These are phyloP conservation scores for Acanthisitta chloris DNA, from an alignment of 2,113 vertebrate species.

Conservation along the genomic window DNA sequence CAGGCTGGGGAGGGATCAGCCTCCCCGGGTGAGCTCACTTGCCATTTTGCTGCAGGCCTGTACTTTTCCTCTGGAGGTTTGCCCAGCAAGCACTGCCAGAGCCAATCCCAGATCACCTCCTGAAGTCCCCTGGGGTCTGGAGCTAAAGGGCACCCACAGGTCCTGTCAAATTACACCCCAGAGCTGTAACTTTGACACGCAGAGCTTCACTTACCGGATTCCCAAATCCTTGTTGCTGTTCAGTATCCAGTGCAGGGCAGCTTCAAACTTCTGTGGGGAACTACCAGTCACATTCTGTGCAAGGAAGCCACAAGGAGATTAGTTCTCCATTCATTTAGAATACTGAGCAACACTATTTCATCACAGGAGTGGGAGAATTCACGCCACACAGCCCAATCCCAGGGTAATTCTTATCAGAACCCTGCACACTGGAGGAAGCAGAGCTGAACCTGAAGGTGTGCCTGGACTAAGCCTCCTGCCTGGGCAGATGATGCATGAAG, in stretches of 20 bases:
- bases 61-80: neutral
- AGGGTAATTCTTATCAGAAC: neutral
- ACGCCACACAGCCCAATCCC: neutral
- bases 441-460: neutral
- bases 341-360: neutral
- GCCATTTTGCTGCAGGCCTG: neutral
- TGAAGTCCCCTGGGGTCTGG: neutral
- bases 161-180: neutral
- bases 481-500: neutral
- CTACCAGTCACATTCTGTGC: constrained; percentile 72
- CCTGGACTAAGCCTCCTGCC: neutral
- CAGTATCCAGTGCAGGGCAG: constrained; percentile 76
- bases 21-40: neutral
- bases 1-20: neutral
- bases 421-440: neutral
- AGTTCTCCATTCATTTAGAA: neutral
- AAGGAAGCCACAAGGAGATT: constrained; percentile 11
- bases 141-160: neutral
- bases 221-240: constrained; percentile 78
- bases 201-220: constrained; percentile 64
- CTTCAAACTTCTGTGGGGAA: constrained; percentile 66
- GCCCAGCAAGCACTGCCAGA: neutral
- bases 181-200: neutral
- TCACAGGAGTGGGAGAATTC: neutral
- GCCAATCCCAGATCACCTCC: neutral